phyloP scores from a whole-genome alignment of 1,140 invertebrate species.

The Drosophila tropicalis region DNA sequence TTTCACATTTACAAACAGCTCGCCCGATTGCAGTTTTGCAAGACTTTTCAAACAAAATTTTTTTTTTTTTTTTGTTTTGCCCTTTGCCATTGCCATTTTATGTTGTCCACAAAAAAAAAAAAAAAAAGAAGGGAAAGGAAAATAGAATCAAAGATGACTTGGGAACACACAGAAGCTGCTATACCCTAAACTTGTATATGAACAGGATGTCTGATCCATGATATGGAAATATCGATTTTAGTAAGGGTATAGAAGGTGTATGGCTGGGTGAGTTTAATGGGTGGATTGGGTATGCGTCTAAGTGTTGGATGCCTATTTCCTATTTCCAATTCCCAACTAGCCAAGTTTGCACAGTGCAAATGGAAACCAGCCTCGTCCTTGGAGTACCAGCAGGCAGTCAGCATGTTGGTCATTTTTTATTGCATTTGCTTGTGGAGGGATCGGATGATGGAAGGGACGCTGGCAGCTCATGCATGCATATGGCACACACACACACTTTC shows the following conservation, averaged over 20 bases:
- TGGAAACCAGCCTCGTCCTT: slow-evolving; percentile 5
- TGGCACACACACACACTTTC: slow-evolving; percentile 8
- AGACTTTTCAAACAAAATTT: slow-evolving; percentile 20
- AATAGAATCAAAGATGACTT: not conserved
- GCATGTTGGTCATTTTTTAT: slow-evolving; percentile 37
- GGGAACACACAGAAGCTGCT: not conserved
- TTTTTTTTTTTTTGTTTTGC: slow-evolving; percentile 6
- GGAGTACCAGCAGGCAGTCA: slow-evolving; percentile 1
- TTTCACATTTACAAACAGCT: slow-evolving; percentile 40
- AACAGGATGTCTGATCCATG: too few relatives aligned
- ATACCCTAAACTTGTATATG: not conserved
- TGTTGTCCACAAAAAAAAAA: slow-evolving; percentile 16
- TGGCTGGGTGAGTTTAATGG: too few relatives aligned
- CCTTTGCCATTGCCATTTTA: slow-evolving; percentile 24
- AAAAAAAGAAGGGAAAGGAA: not conserved
- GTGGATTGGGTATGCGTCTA: slow-evolving; percentile 9
- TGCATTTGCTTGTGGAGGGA: slow-evolving; percentile 27
- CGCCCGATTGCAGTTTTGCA: slow-evolving; percentile 32
- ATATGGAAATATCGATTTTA: not conserved
- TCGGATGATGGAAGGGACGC: not conserved
- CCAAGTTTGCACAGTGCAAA: slow-evolving; percentile 14
- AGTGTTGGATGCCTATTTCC: slow-evolving; percentile 8
- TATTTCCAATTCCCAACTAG: slow-evolving; percentile 1
- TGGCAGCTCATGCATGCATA: slow-evolving; percentile 39
- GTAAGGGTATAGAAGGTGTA: not conserved